phyloP scores from a whole-genome alignment of 1,140 invertebrate genomes.

The Parasteatoda tepidariorum region DNA sequence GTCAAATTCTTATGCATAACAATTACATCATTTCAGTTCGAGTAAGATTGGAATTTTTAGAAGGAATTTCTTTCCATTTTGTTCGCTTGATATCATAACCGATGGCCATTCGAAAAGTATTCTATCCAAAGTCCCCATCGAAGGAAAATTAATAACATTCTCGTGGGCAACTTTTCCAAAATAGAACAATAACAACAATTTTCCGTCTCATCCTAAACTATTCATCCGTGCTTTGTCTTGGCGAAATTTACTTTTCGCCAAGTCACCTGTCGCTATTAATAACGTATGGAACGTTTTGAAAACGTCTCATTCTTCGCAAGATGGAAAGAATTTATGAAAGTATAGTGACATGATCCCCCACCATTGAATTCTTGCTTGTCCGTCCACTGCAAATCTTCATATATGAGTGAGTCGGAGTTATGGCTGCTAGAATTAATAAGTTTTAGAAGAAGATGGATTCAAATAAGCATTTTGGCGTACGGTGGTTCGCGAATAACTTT shows the following conservation, averaged over 20 bases:
- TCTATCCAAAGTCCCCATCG: background rate
- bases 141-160: conserved; percentile 49
- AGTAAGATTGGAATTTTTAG: too few relatives aligned
- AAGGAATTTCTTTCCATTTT: conserved; percentile 31
- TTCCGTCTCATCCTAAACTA: background rate
- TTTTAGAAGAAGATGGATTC: conserved; percentile 25
- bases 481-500: conserved; percentile 7
- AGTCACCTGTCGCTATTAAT: conserved; percentile 49
- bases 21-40: too few relatives aligned
- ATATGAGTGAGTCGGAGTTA: conserved; percentile 42
- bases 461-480: background rate
- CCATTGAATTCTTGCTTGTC: background rate
- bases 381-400: conserved; percentile 5
- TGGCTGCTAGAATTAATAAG: conserved; percentile 52
- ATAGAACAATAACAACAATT: conserved; percentile 22
- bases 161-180: background rate
- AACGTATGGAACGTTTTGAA: conserved; percentile 26
- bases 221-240: background rate
- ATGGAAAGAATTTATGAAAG: conserved; percentile 28
- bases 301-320: conserved; percentile 7
- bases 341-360: background rate
- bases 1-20: too few relatives aligned
- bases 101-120: conserved; percentile 15
- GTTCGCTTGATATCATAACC: conserved; percentile 2
- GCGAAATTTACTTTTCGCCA: conserved; percentile 20